Evolutionary conservation across 1,140 invertebrate genomes (phyloP), one percentile per base, ranked within the genome.

Genomic region (Tetragonula clypearis): DNA sequence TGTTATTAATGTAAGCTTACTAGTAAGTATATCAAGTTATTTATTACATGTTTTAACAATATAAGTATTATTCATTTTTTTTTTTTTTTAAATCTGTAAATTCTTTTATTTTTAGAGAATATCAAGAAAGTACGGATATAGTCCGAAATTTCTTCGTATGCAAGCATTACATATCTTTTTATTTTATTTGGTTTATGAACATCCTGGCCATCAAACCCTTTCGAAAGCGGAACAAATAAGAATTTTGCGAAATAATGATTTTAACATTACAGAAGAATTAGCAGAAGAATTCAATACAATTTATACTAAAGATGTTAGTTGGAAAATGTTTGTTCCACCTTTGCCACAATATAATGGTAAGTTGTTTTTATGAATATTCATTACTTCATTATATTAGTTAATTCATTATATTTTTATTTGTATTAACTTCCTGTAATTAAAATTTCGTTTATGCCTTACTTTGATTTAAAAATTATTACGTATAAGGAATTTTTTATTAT

Each of bases 241-340:
- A 85, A 86, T 93, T 21, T 93, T 96, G 69, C 87, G 90, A 53
- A 89, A 92, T 11, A 92, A 95, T 9, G 95, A 95, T 49, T 92
- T 93, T 15, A 74, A 92, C 30, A 86, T 95, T 66, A 79, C 93
- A 62, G 94, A 94, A 77, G 95, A 95, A 82, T 90, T 95, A 17
- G 84, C 87, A 0, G 88, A 93, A 14, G 94, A 96, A 82, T 92
- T 96, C 55, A 92, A 95, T 14, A 92, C 90, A 12, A 93, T 96
- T 86, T 97, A 96, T 76, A 93, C 89, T 19, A 92, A 94, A 2
- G 94, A 96, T 86, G 92, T 96, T 6, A 94, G 93, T 86, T 98
- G 97, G 97, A 97, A 96, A 93, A 97, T 97, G 93, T 98, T 98
- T 91, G 93, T 98, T 19, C 96, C 97, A 4, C 96, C 97, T 2